Evolutionary conservation across 1,140 invertebrate species (phyloP).

Genomic region (Drosophila ananassae): DNA sequence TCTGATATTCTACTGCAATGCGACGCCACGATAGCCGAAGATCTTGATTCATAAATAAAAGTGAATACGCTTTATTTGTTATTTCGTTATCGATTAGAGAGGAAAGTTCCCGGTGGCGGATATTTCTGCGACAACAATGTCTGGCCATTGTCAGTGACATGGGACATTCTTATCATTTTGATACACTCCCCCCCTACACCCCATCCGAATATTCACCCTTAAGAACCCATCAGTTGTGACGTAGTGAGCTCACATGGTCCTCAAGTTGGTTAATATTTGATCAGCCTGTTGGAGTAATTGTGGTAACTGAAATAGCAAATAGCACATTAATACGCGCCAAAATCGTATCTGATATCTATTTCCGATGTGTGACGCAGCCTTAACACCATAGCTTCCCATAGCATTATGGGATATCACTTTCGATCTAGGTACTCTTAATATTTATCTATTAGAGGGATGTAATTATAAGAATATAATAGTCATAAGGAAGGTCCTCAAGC

Average conservation of each 20-base stretch:
- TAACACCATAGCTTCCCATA: constrained; percentile 10
- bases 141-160: constrained; percentile 38
- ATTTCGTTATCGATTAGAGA: constrained; percentile 64
- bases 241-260: constrained; percentile 44
- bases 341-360: constrained; percentile 58
- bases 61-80: constrained; percentile 58
- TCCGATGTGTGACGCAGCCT: constrained; percentile 57
- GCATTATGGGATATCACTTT: background rate
- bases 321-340: constrained; percentile 47
- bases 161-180: constrained; percentile 14
- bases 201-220: background rate
- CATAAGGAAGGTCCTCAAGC: too few species aligned
- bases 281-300: constrained; percentile 73
- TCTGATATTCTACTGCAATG: constrained; percentile 60
- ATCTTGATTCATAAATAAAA: constrained; percentile 56
- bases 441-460: background rate
- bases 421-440: background rate
- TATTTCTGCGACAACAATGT: constrained; percentile 36
- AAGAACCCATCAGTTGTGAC: constrained; percentile 44
- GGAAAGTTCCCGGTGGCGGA: constrained; percentile 31
- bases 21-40: constrained; percentile 28
- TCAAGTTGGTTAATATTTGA: constrained; percentile 60
- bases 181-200: constrained; percentile 35
- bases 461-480: too few species aligned
- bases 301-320: constrained; percentile 64